A percentile compares a stretch with the other conserved stretches of the same genome.
Conservation (phyloP, 2,888 invertebrate genomes). For the Hybos culiciformis region DNA sequence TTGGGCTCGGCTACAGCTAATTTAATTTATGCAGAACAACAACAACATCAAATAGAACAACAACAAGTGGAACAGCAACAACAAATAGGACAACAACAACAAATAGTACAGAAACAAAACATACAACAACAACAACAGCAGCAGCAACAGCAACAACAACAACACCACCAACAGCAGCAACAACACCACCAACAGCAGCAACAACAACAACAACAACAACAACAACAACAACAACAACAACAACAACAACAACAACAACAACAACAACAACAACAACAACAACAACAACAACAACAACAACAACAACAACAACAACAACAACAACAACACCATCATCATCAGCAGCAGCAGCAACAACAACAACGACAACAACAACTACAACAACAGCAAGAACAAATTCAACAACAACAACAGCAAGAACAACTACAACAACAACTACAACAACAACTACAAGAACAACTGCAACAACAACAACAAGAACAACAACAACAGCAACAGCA, state of each 20-base stretch:
- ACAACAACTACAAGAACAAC: slow-evolving; percentile 4
- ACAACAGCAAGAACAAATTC: slow-evolving; percentile 13
- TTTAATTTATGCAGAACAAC: background rate
- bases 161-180: slow-evolving; percentile 6
- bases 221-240: slow-evolving; percentile 24
- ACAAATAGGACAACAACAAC: background rate
- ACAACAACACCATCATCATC: no score
- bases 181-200: slow-evolving; percentile 13
- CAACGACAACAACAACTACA: slow-evolving; percentile 18
- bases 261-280: slow-evolving; percentile 23
- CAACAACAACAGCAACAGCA: slow-evolving; percentile 13
- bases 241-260: slow-evolving; percentile 17
- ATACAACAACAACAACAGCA: slow-evolving; percentile 26
- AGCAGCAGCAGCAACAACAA: no score
- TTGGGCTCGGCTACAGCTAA: no score
- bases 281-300: background rate
- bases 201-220: slow-evolving; percentile 22
- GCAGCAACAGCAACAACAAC: slow-evolving; percentile 24
- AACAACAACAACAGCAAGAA: slow-evolving; percentile 14
- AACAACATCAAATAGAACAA: background rate
- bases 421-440: slow-evolving; percentile 7
- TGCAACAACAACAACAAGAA: slow-evolving; percentile 12
- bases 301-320: slow-evolving; percentile 4
- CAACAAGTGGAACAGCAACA: background rate
- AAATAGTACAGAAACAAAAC: background rate